These are phyloP conservation scores for Lordiphosa stackelbergi DNA, from an alignment of 1,140 invertebrate genomes.

Conservation along the genomic window DNA sequence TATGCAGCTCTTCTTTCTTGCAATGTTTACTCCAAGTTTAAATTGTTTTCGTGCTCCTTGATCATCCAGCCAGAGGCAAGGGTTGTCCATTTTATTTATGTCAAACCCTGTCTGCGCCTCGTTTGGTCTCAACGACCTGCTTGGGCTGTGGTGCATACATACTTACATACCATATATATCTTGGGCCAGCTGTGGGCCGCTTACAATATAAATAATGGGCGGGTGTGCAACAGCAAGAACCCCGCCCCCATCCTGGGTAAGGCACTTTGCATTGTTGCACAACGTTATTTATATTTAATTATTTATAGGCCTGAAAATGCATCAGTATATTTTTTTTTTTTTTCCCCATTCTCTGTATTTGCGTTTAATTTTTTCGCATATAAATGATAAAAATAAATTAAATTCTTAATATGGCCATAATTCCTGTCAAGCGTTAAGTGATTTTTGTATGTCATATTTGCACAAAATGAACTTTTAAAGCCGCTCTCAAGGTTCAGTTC, in stretches of 20 bases:
- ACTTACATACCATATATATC: constrained; percentile 25
- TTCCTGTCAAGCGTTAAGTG: constrained; percentile 48
- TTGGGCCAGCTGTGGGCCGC: constrained; percentile 41
- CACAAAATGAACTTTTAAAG: constrained; percentile 23
- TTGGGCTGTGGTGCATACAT: constrained; percentile 11
- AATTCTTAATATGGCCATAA: constrained; percentile 63
- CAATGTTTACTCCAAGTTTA: constrained; percentile 16
- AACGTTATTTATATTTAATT: constrained; percentile 56
- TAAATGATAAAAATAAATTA: constrained; percentile 63
- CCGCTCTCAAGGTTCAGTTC: constrained; percentile 2
- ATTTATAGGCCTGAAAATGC: constrained; percentile 50
- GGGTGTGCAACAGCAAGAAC: constrained; percentile 19
- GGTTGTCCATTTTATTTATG: constrained; percentile 62
- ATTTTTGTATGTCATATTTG: constrained; percentile 48
- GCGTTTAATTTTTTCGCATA: constrained; percentile 42
- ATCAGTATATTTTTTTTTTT: constrained; percentile 6
- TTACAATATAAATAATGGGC: constrained; percentile 62
- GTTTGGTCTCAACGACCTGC: constrained; percentile 12
- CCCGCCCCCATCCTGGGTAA: constrained; percentile 41
- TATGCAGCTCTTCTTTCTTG: constrained; percentile 2
- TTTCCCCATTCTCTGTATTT: constrained; percentile 20
- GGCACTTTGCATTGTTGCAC: constrained; percentile 18
- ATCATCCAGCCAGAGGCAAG: constrained; percentile 25
- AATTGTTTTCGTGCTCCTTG: constrained; percentile 60
- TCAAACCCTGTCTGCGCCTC: constrained; percentile 50